Evolutionary conservation across 2,113 vertebrate species (phyloP), one percentile per base, ranked within the genome.

Genomic region (Aplodontia rufa): DNA sequence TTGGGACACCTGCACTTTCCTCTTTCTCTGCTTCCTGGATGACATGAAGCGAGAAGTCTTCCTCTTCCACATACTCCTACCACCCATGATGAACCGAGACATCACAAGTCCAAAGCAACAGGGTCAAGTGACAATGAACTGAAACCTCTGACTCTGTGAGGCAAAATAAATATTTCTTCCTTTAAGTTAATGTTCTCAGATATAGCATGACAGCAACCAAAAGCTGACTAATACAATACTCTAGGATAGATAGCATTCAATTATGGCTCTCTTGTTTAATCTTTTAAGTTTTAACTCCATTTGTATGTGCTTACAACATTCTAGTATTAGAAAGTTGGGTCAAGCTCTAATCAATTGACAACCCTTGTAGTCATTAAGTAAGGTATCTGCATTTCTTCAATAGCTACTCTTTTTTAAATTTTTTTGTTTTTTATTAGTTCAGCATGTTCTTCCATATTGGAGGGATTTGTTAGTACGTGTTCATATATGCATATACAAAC

Each of bases 321-420:
- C 58, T 53, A 82, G 81, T 49, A 60, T 47, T 87, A 80, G 55
- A 91, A 93, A 91, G 14, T 7, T 79, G 45, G 93, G 8, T 83
- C n/a, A 83, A 81, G 55, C 30, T 53, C 37, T 91, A 93, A 90
- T 93, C 64, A 86, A 16, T 28, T 78, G 20, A 89, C 1, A 72
- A 71, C 19, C 32, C 68, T 3, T 83, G 12, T 19, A 69, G 72
- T 83, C 28, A 88, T 10, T 71, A 13, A 88, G 32, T 69, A 85
- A 85, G 37, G 10, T 81, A 55, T 86, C 55, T 75, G 4, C 69
- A 37, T 81, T 89, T 95, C 74, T 87, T 89, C 35, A 85, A 45
- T 64, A 82, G 86, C 10, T 8, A 55, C 14, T 71, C n/a, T n/a
- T n/a, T n/a, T n/a, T n/a, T n/a, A n/a, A n/a, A n/a, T n/a, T n/a